Conservation (phyloP, 2,113 vertebrate genomes). For the Pituophis catenifer region DNA sequence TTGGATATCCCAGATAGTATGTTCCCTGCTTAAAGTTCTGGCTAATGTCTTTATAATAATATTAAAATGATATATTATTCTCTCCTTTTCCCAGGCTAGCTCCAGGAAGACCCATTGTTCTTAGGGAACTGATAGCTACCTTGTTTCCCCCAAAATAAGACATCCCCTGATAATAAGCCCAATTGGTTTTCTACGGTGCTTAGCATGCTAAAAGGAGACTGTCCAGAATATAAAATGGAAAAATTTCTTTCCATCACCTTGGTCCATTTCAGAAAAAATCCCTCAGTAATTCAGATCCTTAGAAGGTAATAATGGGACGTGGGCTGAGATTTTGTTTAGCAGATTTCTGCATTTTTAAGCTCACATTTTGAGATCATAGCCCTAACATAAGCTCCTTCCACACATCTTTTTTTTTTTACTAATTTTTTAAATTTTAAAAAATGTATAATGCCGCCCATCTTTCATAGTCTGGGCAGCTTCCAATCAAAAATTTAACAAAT, state of each 20-base stretch:
- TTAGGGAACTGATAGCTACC: not conserved
- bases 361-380: not conserved
- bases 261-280: not conserved
- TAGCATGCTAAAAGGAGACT: not conserved
- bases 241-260: not conserved
- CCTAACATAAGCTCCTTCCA: not conserved
- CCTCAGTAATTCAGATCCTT: not conserved
- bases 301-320: not conserved
- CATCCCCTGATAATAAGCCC: too few relatives aligned
- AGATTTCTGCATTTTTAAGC: not conserved
- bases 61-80: too few relatives aligned
- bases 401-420: not conserved
- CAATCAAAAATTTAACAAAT: too few relatives aligned
- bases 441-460: too few relatives aligned
- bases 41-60: not conserved
- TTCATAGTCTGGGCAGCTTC: too few relatives aligned
- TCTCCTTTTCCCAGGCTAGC: not conserved
- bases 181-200: not conserved
- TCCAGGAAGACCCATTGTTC: not conserved
- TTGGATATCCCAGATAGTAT: not conserved
- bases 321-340: not conserved
- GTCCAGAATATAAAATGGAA: not conserved
- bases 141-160: too few relatives aligned
- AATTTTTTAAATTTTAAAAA: too few relatives aligned
- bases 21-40: not conserved